Evolutionary conservation across 1,140 invertebrate species (phyloP), one percentile per base, ranked within the genome.

Genomic region (Cyclargus thomasi): DNA sequence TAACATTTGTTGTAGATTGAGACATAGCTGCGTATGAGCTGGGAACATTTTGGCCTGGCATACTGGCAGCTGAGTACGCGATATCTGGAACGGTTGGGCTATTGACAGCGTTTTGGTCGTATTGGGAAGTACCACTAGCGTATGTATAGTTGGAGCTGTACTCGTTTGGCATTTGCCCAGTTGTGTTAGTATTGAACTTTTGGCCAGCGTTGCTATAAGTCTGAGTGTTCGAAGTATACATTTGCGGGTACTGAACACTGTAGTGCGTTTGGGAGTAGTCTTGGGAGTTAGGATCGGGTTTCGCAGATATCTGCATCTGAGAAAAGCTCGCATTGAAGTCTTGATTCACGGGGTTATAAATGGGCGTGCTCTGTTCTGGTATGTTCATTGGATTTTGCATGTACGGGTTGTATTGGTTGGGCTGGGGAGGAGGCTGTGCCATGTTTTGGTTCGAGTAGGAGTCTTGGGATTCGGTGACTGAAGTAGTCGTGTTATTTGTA

Each of bases 211-310:
- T 72, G 57, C 82, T 86, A 62, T 86, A 86, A 0, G 81, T 82
- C 2, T 76, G 76, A 63, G 74, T 79, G 64, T 78, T 84, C 1
- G 78, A 75, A 2, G 80, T 81, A 5, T 74, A 75, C 5, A 74
- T 72, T 72, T 82, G 78, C 10, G 83, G 82, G 67, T 88, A 86
- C 63, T 88, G 82, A 2, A 80, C 77, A 59, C 72, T 84, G 67
- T 83, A 87, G 68, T 82, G 85, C 8, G 83, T 86, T 62, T 88
- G 80, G 0, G 78, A 75, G 63, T 86, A 83, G 63, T 83, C 79
- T 64, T 65, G 76, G 78, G 35, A 71, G 71, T 6, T 36, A 47
- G 0, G 71, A 65, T 83, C 82, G 1, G 75, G 63, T 67, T 86
- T 85, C 0, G 57, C 71, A 6, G 77, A 72, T 0, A 90, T 68